Conservation (phyloP, 2,888 invertebrate genomes). For the Coronaproctus castanopsis region DNA sequence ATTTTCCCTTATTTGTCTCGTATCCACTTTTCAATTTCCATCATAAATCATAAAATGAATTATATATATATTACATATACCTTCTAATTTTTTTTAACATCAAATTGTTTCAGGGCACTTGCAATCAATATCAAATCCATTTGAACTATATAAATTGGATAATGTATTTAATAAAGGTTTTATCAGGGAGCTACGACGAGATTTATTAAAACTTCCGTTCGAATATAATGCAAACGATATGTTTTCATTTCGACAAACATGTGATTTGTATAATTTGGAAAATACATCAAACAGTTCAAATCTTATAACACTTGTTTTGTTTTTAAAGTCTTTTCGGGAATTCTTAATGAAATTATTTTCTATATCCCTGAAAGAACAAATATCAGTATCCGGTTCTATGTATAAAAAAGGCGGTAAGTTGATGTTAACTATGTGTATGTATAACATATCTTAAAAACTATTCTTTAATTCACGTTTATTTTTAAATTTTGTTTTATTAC, state of each 20-base stretch:
- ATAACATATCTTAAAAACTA: too few relatives aligned
- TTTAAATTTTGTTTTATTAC: too few relatives aligned
- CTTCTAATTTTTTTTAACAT: too few relatives aligned
- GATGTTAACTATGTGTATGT: too few relatives aligned
- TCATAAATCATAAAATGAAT: too few relatives aligned
- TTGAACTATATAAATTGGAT: background rate
- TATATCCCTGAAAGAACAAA: constrained; percentile 1
- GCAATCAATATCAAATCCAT: background rate
- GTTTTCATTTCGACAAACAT: constrained; percentile 4
- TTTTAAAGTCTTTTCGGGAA: constrained; percentile 2
- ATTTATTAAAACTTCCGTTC: background rate
- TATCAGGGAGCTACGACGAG: background rate
- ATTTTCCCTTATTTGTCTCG: too few relatives aligned
- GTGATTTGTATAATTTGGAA: constrained; percentile 1
- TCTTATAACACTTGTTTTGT: background rate
- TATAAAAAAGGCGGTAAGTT: constrained; percentile 5
- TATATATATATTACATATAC: too few relatives aligned
- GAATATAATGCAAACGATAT: constrained; percentile 6
- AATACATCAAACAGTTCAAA: background rate
- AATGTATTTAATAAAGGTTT: background rate
- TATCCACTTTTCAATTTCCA: too few relatives aligned
- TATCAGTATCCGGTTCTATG: constrained; percentile 7
- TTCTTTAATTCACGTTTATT: too few relatives aligned
- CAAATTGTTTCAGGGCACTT: background rate
- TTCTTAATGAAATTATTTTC: constrained; percentile 2